Conservation (phyloP, 2,888 invertebrate genomes). For the Hyles lineata region DNA sequence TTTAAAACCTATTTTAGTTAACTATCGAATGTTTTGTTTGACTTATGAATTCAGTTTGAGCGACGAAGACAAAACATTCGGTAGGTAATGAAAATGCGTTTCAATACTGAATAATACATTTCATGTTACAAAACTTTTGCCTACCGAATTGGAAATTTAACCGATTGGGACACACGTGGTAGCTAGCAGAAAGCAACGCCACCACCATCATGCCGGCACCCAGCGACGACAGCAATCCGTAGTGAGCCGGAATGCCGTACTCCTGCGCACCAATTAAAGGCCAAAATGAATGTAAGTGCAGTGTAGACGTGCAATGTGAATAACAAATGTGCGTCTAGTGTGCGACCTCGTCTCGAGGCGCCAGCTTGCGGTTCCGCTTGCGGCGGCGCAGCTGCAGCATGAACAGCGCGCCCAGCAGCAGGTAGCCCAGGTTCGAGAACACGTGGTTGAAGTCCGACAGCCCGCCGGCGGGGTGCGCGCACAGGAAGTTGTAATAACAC, state of each 20-base stretch:
- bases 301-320: background rate
- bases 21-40: no score
- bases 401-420: conserved; percentile 92
- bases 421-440: conserved; percentile 93
- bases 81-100: no score
- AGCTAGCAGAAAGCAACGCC: conserved; percentile 93
- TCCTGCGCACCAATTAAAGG: conserved; percentile 63
- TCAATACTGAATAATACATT: no score
- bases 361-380: conserved; percentile 49
- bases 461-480: conserved; percentile 91
- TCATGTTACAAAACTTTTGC: background rate
- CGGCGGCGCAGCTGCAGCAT: conserved; percentile 86
- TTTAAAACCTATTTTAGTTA: no score
- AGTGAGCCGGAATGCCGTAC: conserved; percentile 92
- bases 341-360: conserved; percentile 62
- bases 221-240: conserved; percentile 94
- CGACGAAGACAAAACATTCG: no score
- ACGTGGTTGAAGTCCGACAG: conserved; percentile 95
- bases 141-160: conserved; percentile 96
- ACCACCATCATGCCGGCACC: conserved; percentile 94
- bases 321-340: background rate
- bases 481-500: conserved; percentile 96
- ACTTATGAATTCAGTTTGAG: no score
- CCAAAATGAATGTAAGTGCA: background rate
- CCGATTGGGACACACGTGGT: conserved; percentile 95